Evolutionary conservation across 2,888 invertebrate species (phyloP), one percentile per base, ranked within the genome.

Genomic region (Drosophila gaucha): DNA sequence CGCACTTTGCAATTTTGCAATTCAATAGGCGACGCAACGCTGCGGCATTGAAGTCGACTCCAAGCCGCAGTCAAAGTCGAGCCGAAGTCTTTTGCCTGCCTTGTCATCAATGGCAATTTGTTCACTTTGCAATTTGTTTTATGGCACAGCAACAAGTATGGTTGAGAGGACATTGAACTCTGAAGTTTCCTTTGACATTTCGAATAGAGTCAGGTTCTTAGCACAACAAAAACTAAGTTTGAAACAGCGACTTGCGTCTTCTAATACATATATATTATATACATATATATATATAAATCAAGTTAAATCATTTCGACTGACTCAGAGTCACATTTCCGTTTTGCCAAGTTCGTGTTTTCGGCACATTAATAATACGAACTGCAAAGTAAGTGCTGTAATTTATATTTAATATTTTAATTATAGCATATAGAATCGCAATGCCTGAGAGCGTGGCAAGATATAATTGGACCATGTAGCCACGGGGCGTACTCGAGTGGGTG

Each of bases 321-420:
- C 5, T 43, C 54, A 43, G 16, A 59, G 18, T 68, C 68, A 49
- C 57, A 69, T 36, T 58, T 77, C 63, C 50, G 39, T 46, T 52
- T 38, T 22, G 50, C 43, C 38, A n/a, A 41, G 60, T 72, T 77
- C 74, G 73, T 75, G 77, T 68, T 75, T 72, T 63, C 67, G 64
- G 35, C 77, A 67, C 66, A 65, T 74, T 60, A 70, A 69, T 65
- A 74, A 74, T 22, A 36, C 46, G n/a, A 30, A 24, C 47, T 52
- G 54, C 58, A 49, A 74, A 57, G 16, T 39, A 41, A 43, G 31
- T 63, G 59, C 50, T 52, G 55, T 65, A 63, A 63, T 73, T 84
- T 58, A 74, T 68, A 63, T 78, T 57, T 86, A 86, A 82, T 84
- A 80, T 84, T 84, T 78, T 86, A 86, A 82, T 82, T 82, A 84